These are phyloP conservation scores for Threskiornis aethiopicus DNA, from an alignment of 2,797 vertebrate species.

Conservation along the genomic window DNA sequence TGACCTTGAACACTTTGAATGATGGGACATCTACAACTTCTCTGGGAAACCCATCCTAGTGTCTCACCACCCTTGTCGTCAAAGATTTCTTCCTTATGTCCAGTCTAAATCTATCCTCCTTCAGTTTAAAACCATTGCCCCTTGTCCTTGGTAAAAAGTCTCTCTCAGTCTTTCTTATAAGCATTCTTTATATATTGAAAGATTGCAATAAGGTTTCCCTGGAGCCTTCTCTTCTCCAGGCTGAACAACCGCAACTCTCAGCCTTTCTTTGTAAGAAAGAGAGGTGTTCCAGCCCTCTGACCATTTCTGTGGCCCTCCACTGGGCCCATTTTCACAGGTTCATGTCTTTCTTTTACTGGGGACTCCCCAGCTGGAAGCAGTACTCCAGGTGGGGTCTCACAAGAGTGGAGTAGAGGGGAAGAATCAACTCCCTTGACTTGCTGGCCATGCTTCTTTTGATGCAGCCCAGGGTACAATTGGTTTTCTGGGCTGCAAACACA, in stretches of 20 bases:
- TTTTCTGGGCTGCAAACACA: not conserved
- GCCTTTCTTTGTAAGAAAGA: not conserved
- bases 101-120: not conserved
- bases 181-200: not conserved
- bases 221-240: not conserved
- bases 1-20: not conserved
- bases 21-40: not conserved
- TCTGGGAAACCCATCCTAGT: not conserved
- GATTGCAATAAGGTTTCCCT: not conserved
- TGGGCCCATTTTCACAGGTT: not conserved
- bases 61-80: not conserved
- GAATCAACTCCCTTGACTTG: not conserved
- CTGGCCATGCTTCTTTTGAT: not conserved
- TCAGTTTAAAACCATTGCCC: not conserved
- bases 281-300: not conserved
- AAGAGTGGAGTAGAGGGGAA: not conserved
- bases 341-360: not conserved
- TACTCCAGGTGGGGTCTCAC: not conserved
- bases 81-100: not conserved
- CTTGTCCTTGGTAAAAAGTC: not conserved
- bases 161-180: not conserved
- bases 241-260: not conserved
- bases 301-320: not conserved
- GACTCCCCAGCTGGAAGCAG: not conserved
- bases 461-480: accelerated